phyloP scores from a whole-genome alignment of 92 coral and sea anemone genomes.

The Zoanthus sociatus region DNA sequence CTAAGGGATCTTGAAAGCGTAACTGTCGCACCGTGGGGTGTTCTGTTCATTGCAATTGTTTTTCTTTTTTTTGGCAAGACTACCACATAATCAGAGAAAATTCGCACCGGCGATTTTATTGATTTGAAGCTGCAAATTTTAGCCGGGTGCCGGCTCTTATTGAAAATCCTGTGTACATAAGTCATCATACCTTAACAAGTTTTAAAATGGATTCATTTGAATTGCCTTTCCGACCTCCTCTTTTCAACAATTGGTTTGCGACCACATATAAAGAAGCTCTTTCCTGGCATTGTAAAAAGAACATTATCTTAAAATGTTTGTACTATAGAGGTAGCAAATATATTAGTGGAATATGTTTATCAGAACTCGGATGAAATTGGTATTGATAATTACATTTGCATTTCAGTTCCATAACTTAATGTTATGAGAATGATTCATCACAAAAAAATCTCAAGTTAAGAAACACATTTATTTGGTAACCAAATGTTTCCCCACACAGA shows the following conservation, averaged over 20 bases:
- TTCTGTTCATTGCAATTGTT: too few relatives aligned
- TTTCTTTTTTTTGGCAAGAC: too few relatives aligned
- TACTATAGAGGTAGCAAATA: not conserved
- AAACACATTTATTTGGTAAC: not conserved
- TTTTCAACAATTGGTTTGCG: slow-evolving; percentile 33
- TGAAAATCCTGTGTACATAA: too few relatives aligned
- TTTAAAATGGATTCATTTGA: slow-evolving; percentile 22
- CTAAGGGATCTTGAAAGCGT: too few relatives aligned
- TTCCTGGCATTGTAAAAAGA: slow-evolving; percentile 41
- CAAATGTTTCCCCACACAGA: not conserved
- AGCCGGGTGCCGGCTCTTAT: too few relatives aligned
- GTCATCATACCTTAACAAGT: slow-evolving; percentile 37
- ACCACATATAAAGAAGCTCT: slow-evolving; percentile 36
- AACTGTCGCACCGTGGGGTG: too few relatives aligned
- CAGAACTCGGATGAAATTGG: too few relatives aligned
- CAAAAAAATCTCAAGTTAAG: not conserved
- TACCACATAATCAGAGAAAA: too few relatives aligned
- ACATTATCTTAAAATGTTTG: slow-evolving; percentile 4
- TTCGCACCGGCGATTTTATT: too few relatives aligned
- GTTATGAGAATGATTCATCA: not conserved
- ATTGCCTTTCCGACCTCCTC: slow-evolving; percentile 45
- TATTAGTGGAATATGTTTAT: slow-evolving; percentile 1
- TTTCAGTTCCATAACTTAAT: too few relatives aligned
- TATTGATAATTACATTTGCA: too few relatives aligned
- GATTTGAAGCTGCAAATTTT: too few relatives aligned